Percentiles rank a stretch among this genome's conserved stretches.
These are phyloP conservation scores for Cynopterus sphinx DNA, from an alignment of 2,797 vertebrate genomes.

Conservation along the genomic window DNA sequence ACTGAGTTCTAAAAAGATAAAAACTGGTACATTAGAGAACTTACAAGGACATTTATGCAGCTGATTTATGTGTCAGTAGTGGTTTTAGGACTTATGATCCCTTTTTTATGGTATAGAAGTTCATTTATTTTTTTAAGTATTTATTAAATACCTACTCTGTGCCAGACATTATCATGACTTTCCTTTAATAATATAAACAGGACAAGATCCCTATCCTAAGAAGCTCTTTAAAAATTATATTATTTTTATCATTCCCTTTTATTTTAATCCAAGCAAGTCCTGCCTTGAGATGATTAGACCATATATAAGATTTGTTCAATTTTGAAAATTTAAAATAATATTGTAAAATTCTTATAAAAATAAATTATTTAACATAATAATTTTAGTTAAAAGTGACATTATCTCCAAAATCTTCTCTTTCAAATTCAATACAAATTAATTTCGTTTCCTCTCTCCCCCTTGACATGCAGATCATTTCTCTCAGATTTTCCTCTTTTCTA, in stretches of 20 bases:
- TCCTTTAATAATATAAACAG: constrained; percentile 24
- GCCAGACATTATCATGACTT: not conserved
- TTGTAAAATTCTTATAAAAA: constrained; percentile 4
- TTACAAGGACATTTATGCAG: not conserved
- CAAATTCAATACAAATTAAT: not conserved
- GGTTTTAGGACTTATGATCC: not conserved
- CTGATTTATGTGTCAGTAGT: not conserved
- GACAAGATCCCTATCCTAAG: not conserved
- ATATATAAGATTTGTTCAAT: not conserved
- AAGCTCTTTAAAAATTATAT: not conserved
- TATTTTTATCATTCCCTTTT: constrained; percentile 20
- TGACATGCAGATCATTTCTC: not conserved
- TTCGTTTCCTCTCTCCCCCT: not conserved
- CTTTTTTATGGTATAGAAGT: not conserved
- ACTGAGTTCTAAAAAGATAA: not conserved
- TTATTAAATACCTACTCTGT: not conserved
- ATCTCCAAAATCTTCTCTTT: not conserved
- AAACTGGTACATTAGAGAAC: not conserved
- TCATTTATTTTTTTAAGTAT: constrained; percentile 29
- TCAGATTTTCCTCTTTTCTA: not conserved
- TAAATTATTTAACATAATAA: not conserved
- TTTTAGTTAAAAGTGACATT: not conserved
- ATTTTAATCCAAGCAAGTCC: not conserved
- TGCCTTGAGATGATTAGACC: not conserved
- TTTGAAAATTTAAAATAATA: not conserved